phyloP scores from a whole-genome alignment of 37 sponge, comb jelly and placozoan species.

The Crambe crambe region DNA sequence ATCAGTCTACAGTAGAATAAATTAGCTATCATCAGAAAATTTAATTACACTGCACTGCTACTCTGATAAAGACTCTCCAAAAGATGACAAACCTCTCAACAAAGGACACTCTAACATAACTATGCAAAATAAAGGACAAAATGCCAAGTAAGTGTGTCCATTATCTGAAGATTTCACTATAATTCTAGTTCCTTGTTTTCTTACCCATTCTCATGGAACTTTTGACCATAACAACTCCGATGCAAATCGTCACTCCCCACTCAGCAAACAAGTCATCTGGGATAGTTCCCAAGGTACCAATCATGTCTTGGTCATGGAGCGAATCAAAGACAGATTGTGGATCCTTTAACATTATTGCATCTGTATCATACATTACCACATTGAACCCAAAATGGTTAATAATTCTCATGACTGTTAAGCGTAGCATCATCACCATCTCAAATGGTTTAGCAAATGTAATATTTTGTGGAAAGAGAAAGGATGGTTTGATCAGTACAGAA shows the following conservation, averaged over 20 bases:
- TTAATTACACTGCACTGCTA: no score
- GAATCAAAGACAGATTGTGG: slow-evolving; percentile 12
- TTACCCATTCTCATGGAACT: slow-evolving; percentile 29
- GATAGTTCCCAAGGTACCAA: slow-evolving; percentile 24
- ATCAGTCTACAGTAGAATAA: not conserved
- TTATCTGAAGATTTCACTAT: no score
- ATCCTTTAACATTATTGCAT: slow-evolving; percentile 40
- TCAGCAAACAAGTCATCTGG: slow-evolving; percentile 10
- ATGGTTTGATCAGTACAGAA: not conserved
- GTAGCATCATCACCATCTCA: slow-evolving; percentile 32
- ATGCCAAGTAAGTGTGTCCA: no score
- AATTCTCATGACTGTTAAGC: slow-evolving; percentile 28
- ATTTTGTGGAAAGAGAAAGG: not conserved
- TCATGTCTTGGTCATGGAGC: slow-evolving; percentile 2
- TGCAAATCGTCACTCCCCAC: slow-evolving; percentile 41
- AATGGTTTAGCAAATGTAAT: not conserved
- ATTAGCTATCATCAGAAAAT: no score
- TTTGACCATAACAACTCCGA: slow-evolving; percentile 15
- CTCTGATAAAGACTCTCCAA: no score
- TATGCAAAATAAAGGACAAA: no score
- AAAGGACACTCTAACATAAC: no score
- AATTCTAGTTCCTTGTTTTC: no score
- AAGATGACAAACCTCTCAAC: no score
- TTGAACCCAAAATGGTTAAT: slow-evolving; percentile 26
- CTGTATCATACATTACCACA: slow-evolving; percentile 40